Conservation (phyloP, 2,797 vertebrate species). For the Acipenser transmontanus region DNA sequence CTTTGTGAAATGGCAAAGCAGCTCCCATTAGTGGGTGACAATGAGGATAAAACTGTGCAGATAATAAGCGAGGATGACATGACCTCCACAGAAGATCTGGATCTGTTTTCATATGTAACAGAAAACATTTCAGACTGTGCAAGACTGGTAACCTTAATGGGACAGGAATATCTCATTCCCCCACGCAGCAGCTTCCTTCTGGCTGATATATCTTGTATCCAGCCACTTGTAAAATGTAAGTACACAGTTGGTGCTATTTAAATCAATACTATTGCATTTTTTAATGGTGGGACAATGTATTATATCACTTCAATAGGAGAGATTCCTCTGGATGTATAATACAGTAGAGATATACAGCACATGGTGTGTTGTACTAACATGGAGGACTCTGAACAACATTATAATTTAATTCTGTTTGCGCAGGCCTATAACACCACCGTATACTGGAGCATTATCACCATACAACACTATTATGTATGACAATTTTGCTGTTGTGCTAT, state of each 20-base stretch:
- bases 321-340: too few species aligned
- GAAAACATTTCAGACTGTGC: conserved; percentile 61
- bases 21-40: conserved; percentile 49
- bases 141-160: conserved; percentile 66
- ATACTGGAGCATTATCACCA: too few species aligned
- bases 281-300: too few species aligned
- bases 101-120: conserved; percentile 66
- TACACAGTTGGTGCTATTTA: conserved; percentile 26
- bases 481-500: too few species aligned
- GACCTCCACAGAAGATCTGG: conserved; percentile 47
- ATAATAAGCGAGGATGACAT: conserved; percentile 37
- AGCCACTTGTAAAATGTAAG: conserved; percentile 80
- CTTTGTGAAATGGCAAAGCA: conserved; percentile 87
- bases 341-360: too few species aligned
- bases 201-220: conserved; percentile 77
- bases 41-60: conserved; percentile 35
- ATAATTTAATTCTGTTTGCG: too few species aligned
- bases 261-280: too few species aligned
- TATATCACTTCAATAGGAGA: too few species aligned
- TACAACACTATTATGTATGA: too few species aligned
- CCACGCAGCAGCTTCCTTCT: conserved; percentile 77
- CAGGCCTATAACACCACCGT: too few species aligned
- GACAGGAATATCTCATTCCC: conserved; percentile 80
- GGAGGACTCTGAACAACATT: too few species aligned
- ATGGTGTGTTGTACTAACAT: too few species aligned